phyloP scores from a whole-genome alignment of 2,888 invertebrate species.

The Neoascia interrupta region DNA sequence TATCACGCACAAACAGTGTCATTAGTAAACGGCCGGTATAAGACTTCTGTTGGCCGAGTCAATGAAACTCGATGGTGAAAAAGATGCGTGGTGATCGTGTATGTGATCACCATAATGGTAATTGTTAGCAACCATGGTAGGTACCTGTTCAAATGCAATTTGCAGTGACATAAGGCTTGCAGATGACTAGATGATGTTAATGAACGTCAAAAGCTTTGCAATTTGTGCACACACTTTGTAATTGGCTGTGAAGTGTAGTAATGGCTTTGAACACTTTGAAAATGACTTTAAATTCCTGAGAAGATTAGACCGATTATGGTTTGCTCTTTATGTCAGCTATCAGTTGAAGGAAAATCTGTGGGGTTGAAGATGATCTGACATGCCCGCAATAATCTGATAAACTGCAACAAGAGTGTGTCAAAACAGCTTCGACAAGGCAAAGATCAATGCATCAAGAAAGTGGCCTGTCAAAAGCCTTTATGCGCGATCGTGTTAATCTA shows the following conservation, averaged over 20 bases:
- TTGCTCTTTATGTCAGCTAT: too few relatives aligned
- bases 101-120: conserved; percentile 16
- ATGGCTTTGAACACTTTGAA: conserved; percentile 20
- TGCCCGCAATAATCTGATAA: too few relatives aligned
- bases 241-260: conserved; percentile 27
- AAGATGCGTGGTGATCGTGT: conserved; percentile 14
- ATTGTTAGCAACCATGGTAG: conserved; percentile 8
- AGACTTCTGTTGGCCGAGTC: conserved; percentile 13
- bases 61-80: conserved; percentile 16
- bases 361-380: too few relatives aligned
- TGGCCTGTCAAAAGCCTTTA: too few relatives aligned
- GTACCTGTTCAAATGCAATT: conserved; percentile 12
- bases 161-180: not conserved
- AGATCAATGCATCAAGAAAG: too few relatives aligned
- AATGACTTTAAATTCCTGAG: not conserved
- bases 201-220: conserved; percentile 33
- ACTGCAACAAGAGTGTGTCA: too few relatives aligned
- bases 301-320: too few relatives aligned
- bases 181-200: conserved; percentile 26
- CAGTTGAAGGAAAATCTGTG: too few relatives aligned
- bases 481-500: too few relatives aligned
- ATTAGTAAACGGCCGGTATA: conserved; percentile 6
- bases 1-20: conserved; percentile 31
- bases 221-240: conserved; percentile 45
- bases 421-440: too few relatives aligned